These are phyloP conservation scores for Sinodicranocentrus sp. DNA, from an alignment of 2,888 invertebrate species.

Conservation along the genomic window DNA sequence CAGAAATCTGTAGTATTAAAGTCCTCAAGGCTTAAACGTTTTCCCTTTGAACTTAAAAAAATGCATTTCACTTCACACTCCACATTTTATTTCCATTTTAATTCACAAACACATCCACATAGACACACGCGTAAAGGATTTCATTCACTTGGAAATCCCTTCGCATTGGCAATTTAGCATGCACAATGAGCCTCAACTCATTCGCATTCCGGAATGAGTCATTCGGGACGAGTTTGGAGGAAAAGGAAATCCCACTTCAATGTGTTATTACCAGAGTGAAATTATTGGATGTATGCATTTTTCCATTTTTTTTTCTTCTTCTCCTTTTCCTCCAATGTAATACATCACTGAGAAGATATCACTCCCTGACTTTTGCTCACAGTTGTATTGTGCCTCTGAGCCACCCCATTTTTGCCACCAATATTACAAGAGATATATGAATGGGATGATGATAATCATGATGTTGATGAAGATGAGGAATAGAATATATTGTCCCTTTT, in stretches of 20 bases:
- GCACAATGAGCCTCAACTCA: constrained; percentile 1
- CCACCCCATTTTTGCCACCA: constrained; percentile 34
- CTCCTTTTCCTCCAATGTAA: neutral
- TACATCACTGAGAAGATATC: constrained; percentile 13
- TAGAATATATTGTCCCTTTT: constrained; percentile 10
- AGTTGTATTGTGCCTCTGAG: neutral
- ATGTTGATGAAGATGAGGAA: constrained; percentile 27
- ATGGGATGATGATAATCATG: constrained; percentile 38
- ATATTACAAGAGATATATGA: constrained; percentile 23
- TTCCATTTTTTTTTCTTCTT: constrained; percentile 4
- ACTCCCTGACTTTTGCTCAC: constrained; percentile 63
- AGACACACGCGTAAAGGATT: too few relatives aligned
- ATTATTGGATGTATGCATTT: constrained; percentile 3
- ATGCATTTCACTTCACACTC: too few relatives aligned
- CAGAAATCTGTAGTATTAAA: too few relatives aligned
- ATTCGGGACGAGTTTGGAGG: constrained; percentile 3
- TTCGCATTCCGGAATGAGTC: constrained; percentile 13
- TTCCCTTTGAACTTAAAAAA: too few relatives aligned
- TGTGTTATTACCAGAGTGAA: neutral
- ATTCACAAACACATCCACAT: constrained; percentile 4
- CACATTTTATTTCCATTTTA: neutral
- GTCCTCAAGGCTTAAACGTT: too few relatives aligned
- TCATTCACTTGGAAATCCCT: constrained; percentile 13
- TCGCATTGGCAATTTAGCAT: neutral
- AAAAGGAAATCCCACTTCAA: constrained; percentile 12